Conservation (phyloP, 2,888 invertebrate species). For the Drosophila lutescens region DNA sequence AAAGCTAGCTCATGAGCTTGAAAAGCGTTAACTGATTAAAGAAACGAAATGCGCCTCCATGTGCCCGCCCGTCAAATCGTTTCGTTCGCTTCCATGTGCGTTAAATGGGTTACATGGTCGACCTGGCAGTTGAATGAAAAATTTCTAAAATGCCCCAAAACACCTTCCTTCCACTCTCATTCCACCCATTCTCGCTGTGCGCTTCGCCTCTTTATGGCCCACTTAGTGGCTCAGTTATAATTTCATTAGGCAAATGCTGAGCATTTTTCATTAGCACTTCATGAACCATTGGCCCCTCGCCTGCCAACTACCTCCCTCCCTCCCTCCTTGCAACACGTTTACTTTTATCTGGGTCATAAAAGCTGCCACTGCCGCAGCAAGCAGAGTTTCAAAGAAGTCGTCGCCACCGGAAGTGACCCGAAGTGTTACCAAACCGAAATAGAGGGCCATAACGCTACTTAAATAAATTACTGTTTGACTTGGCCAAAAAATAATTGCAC, state of each 20-base stretch:
- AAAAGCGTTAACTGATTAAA: slow-evolving; percentile 56
- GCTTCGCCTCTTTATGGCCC: slow-evolving; percentile 34
- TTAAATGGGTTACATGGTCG: slow-evolving; percentile 70
- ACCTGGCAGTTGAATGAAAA: slow-evolving; percentile 27
- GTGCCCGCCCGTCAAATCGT: slow-evolving; percentile 28
- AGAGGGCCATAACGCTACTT: slow-evolving; percentile 55
- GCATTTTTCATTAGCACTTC: slow-evolving; percentile 79
- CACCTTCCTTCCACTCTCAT: background rate
- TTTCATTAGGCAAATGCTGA: slow-evolving; percentile 79
- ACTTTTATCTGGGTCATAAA: slow-evolving; percentile 76
- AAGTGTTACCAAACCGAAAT: slow-evolving; percentile 49
- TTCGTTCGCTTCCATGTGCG: slow-evolving; percentile 67
- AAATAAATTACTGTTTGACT: slow-evolving; percentile 59
- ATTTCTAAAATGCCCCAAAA: slow-evolving; percentile 44
- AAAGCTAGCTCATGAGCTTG: slow-evolving; percentile 51
- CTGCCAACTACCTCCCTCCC: background rate
- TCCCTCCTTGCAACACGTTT: slow-evolving; percentile 63
- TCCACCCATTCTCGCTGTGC: background rate
- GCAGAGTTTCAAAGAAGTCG: slow-evolving; percentile 51
- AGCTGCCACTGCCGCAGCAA: slow-evolving; percentile 20
- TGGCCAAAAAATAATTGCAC: slow-evolving; percentile 31
- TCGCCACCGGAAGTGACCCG: slow-evolving; percentile 68
- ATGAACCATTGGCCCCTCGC: slow-evolving; percentile 19
- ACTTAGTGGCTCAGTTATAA: slow-evolving; percentile 72
- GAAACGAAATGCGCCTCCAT: slow-evolving; percentile 39